These are phyloP conservation scores for Sandelia bainsii DNA, from an alignment of 2,797 vertebrate species.

Conservation along the genomic window DNA sequence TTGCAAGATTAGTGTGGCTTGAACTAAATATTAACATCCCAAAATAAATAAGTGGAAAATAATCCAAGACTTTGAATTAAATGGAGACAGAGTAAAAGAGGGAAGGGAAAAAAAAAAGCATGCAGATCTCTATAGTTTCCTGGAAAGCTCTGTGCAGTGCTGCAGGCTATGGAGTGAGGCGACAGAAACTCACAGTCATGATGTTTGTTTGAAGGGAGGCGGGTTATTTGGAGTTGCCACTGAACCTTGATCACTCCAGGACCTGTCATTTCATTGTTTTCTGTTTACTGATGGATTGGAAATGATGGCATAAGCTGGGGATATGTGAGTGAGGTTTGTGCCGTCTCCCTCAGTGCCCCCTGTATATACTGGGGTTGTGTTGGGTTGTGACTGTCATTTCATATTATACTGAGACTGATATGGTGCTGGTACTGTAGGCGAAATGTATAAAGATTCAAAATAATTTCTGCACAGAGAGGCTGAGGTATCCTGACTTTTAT, in stretches of 20 bases:
- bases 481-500: too few relatives aligned
- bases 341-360: slow-evolving; percentile 61
- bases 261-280: slow-evolving; percentile 72
- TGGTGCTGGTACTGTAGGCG: slow-evolving; percentile 40
- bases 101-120: background rate
- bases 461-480: background rate
- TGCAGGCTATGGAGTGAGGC: slow-evolving; percentile 5
- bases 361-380: slow-evolving; percentile 43
- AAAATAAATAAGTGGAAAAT: background rate
- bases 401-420: slow-evolving; percentile 58
- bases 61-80: background rate
- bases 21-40: background rate
- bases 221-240: slow-evolving; percentile 33
- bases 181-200: slow-evolving; percentile 19
- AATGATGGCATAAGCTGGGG: slow-evolving; percentile 56
- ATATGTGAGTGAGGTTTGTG: slow-evolving; percentile 28
- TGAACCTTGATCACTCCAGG: slow-evolving; percentile 67
- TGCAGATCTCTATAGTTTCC: slow-evolving; percentile 17
- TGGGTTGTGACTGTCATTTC: slow-evolving; percentile 65
- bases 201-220: slow-evolving; percentile 24
- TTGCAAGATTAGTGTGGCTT: background rate
- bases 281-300: slow-evolving; percentile 71
- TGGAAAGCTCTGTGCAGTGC: slow-evolving; percentile 20
- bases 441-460: slow-evolving; percentile 25
- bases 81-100: background rate